These are phyloP conservation scores for Equus przewalskii DNA, from an alignment of 2,113 vertebrate genomes.

Conservation along the genomic window DNA sequence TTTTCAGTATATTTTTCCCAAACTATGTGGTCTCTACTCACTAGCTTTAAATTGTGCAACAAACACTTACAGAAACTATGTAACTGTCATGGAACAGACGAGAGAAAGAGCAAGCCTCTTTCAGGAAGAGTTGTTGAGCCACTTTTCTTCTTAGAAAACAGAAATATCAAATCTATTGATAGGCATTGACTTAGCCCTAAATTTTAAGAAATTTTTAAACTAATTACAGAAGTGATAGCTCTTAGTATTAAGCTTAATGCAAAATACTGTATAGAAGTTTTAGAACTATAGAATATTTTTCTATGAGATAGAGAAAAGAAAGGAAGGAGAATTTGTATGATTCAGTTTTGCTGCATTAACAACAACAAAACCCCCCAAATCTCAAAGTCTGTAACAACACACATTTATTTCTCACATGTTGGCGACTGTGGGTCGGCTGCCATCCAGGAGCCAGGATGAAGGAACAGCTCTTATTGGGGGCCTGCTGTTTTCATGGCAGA, in stretches of 20 bases:
- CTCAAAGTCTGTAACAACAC: neutral
- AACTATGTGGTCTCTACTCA: neutral
- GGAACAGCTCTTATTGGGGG: neutral
- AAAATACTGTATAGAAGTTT: neutral
- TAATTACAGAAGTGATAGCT: neutral
- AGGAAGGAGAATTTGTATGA: neutral
- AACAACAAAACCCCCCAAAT: neutral
- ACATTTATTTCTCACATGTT: neutral
- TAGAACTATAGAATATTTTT: neutral
- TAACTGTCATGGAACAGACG: neutral
- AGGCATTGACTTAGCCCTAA: neutral
- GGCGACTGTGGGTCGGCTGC: rapidly evolving
- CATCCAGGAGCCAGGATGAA: neutral
- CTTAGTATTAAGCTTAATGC: neutral
- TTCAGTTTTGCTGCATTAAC: neutral
- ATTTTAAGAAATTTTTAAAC: neutral
- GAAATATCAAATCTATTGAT: neutral
- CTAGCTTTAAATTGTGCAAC: neutral
- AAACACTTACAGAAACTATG: neutral
- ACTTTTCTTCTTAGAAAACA: neutral
- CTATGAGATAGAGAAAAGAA: neutral
- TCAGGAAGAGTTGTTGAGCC: neutral
- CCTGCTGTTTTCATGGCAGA: neutral
- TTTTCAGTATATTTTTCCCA: neutral
- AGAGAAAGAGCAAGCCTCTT: neutral